Evolutionary conservation across 2,113 vertebrate genomes (phyloP).

Genomic region (Myiagra hebetior): DNA sequence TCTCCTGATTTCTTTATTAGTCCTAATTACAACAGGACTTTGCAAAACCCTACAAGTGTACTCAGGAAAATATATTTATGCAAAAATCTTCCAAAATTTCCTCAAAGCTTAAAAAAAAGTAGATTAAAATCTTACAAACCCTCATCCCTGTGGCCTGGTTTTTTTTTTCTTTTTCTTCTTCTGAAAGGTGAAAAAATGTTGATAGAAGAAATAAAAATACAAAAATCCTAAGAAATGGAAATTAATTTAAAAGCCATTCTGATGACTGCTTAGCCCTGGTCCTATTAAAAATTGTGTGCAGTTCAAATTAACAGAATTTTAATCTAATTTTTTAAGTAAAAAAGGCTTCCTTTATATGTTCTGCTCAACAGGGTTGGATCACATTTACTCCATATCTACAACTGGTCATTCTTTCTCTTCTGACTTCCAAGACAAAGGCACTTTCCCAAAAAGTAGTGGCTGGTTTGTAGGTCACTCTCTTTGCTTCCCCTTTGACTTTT

Average conservation of each 20-base stretch:
- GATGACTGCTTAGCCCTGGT: neutral
- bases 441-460: neutral
- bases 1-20: neutral
- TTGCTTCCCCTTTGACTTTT: slow-evolving; percentile 3
- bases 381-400: neutral
- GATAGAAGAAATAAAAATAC: neutral
- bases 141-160: neutral
- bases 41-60: neutral
- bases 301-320: neutral
- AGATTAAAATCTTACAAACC: neutral
- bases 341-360: neutral
- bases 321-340: neutral
- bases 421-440: neutral
- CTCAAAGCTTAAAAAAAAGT: neutral
- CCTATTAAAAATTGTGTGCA: neutral
- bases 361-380: neutral
- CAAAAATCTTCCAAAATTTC: neutral
- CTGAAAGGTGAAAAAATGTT: neutral
- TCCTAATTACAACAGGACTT: neutral
- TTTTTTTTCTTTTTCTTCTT: neutral
- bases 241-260: neutral
- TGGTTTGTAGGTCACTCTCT: slow-evolving; percentile 27
- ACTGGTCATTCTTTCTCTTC: neutral
- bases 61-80: neutral
- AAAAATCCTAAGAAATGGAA: neutral